Conservation (phyloP, 92 coral and sea anemone genomes). For the Phenganax stokvisi region DNA sequence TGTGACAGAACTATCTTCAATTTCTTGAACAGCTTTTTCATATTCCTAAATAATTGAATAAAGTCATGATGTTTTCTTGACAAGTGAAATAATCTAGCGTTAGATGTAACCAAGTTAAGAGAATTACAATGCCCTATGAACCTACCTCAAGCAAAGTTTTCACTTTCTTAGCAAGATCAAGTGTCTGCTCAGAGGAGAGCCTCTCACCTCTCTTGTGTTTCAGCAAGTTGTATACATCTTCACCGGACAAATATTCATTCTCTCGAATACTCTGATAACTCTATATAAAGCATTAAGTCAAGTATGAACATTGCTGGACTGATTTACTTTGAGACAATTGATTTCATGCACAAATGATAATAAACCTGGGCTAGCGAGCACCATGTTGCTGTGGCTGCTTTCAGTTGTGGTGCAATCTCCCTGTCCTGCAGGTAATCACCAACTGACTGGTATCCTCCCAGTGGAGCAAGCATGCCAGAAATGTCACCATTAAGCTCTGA, state of each 20-base stretch:
- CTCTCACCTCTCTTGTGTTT: conserved; percentile 28
- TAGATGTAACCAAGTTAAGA: neutral
- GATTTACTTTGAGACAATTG: neutral
- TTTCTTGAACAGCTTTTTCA: conserved; percentile 69
- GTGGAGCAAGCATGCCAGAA: conserved; percentile 77
- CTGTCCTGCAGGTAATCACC: conserved; percentile 99
- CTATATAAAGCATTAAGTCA: neutral
- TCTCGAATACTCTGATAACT: conserved; percentile 29
- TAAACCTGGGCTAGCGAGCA: conserved; percentile 87
- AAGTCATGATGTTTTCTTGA: neutral
- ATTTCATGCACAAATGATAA: neutral
- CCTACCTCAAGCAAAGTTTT: conserved; percentile 25
- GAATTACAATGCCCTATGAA: no score
- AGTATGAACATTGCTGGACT: neutral
- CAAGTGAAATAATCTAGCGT: neutral
- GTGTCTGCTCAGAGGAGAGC: neutral
- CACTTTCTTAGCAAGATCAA: conserved; percentile 20
- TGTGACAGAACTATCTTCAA: conserved; percentile 81
- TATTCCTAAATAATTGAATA: conserved; percentile 52
- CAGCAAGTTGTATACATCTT: conserved; percentile 13
- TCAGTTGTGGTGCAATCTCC: conserved; percentile 92
- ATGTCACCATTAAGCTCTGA: conserved; percentile 78
- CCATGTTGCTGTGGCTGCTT: conserved; percentile 96
- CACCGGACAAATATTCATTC: conserved; percentile 11
- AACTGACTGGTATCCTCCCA: conserved; percentile 90